phyloP scores from a whole-genome alignment of 2,888 invertebrate species.

The Marasmarcha lunaedactyla region DNA sequence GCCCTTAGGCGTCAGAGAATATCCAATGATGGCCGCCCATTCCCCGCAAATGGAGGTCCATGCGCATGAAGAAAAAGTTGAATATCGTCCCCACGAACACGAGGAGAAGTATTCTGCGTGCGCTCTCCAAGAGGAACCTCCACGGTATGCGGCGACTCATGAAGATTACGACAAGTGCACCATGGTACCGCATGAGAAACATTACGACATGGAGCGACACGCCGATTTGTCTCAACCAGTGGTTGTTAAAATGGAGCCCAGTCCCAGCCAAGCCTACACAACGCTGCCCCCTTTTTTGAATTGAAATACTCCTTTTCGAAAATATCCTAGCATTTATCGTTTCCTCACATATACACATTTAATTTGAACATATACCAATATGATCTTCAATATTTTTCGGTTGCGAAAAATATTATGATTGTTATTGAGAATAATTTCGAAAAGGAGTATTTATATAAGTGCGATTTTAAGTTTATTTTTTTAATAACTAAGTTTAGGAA shows the following conservation, averaged over 20 bases:
- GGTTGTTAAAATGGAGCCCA: slow-evolving; percentile 72
- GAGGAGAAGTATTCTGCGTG: slow-evolving; percentile 60
- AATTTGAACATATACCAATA: too few species aligned
- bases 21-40: slow-evolving; percentile 74
- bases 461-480: background rate
- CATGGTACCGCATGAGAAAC: slow-evolving; percentile 60
- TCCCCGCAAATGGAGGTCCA: slow-evolving; percentile 71
- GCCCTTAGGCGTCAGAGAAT: slow-evolving; percentile 73
- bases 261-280: slow-evolving; percentile 73
- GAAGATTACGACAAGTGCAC: slow-evolving; percentile 74
- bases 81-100: slow-evolving; percentile 52
- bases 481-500: background rate
- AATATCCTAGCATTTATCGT: slow-evolving; percentile 36
- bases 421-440: slow-evolving; percentile 51
- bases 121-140: slow-evolving; percentile 58
- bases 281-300: slow-evolving; percentile 84
- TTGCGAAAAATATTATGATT: too few species aligned
- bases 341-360: too few species aligned
- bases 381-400: too few species aligned
- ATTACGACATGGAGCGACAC: slow-evolving; percentile 58
- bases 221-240: slow-evolving; percentile 49
- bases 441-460: slow-evolving; percentile 49
- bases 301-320: slow-evolving; percentile 73
- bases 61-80: slow-evolving; percentile 60
- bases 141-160: slow-evolving; percentile 69